Evolutionary conservation across 2,888 invertebrate genomes (phyloP).

Genomic region (Lymantria monacha): DNA sequence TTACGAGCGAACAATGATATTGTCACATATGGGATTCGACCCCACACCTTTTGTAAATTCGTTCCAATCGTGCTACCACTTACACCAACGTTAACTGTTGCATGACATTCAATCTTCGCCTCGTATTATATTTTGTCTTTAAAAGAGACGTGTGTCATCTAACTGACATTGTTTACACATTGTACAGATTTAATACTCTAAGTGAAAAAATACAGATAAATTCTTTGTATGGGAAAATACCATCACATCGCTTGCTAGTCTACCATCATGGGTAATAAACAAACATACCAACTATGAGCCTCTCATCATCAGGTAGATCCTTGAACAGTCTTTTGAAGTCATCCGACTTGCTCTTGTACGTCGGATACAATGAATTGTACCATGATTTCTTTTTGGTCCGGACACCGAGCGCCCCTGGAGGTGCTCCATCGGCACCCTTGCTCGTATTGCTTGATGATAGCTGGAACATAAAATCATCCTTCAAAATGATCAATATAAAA

Average conservation of each 20-base stretch:
- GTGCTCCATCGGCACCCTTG: slow-evolving; percentile 33
- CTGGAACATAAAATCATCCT: slow-evolving; percentile 5
- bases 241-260: background rate
- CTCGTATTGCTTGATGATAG: slow-evolving; percentile 30
- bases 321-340: slow-evolving; percentile 96
- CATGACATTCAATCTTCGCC: no score
- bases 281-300: slow-evolving; percentile 92
- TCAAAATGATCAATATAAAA: background rate
- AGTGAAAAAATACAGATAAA: no score
- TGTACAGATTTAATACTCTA: no score
- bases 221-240: background rate
- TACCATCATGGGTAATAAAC: background rate
- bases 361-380: slow-evolving; percentile 93
- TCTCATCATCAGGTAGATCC: slow-evolving; percentile 94
- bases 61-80: no score
- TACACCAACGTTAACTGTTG: no score
- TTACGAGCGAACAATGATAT: background rate
- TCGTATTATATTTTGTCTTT: no score
- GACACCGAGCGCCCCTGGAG: slow-evolving; percentile 25
- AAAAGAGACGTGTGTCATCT: no score
- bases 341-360: slow-evolving; percentile 95
- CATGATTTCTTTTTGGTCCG: slow-evolving; percentile 91
- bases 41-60: no score
- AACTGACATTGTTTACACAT: no score
- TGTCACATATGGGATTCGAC: background rate